These are phyloP conservation scores for Anarrhichthys ocellatus DNA, from an alignment of 2,113 vertebrate genomes.

Conservation along the genomic window DNA sequence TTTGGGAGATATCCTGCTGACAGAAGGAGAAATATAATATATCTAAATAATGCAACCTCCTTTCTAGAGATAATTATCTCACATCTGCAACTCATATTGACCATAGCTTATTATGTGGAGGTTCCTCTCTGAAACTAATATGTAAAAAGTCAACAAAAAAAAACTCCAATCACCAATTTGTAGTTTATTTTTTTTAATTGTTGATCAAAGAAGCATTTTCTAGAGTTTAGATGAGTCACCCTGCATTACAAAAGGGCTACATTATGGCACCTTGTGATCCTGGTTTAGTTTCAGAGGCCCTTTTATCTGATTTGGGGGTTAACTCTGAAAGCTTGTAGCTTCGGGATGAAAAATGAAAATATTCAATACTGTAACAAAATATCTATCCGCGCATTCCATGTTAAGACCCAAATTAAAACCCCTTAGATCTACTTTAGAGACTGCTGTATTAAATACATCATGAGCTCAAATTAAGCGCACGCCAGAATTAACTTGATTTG, in stretches of 20 bases:
- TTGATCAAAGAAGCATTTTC: not conserved
- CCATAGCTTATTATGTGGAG: not conserved
- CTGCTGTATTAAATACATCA: not conserved
- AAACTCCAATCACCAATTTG: too few relatives aligned
- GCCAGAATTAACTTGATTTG: not conserved
- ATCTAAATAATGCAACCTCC: not conserved
- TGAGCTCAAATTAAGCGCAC: not conserved
- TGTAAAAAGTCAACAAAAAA: not conserved
- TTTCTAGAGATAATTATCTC: not conserved
- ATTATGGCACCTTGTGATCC: not conserved
- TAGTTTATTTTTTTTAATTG: not conserved
- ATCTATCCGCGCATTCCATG: not conserved
- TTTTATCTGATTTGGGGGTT: not conserved
- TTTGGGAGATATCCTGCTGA: slow-evolving; percentile 4
- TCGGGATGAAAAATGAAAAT: not conserved
- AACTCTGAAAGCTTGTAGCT: not conserved
- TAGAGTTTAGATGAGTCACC: not conserved
- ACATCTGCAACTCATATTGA: not conserved
- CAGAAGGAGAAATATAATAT: not conserved
- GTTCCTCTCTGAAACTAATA: not conserved
- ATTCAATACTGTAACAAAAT: not conserved
- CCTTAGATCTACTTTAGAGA: not conserved
- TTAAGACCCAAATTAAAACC: not conserved
- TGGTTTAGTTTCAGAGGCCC: not conserved
- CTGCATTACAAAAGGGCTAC: not conserved